Evolutionary conservation across 2,888 invertebrate species (phyloP).

Genomic region (Spodoptera exigua): DNA sequence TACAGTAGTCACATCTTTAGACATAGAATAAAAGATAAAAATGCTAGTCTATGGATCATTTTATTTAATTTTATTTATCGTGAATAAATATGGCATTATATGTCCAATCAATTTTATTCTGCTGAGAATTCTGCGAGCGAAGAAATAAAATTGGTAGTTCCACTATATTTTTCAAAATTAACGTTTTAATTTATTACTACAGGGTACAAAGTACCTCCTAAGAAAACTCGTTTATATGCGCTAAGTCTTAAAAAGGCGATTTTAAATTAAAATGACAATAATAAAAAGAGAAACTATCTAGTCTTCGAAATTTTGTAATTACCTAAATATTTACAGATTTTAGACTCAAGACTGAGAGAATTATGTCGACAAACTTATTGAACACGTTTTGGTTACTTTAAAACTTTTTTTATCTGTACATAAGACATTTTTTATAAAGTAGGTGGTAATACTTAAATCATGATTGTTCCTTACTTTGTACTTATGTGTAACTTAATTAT

Average conservation of each 20-base stretch:
- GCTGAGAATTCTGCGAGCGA: too few species aligned
- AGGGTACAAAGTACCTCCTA: slow-evolving; percentile 44
- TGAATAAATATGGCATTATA: too few species aligned
- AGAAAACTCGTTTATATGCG: slow-evolving; percentile 49
- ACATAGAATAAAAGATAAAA: too few species aligned
- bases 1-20: too few species aligned
- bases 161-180: too few species aligned
- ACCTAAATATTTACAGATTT: slow-evolving; percentile 42
- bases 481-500: slow-evolving; percentile 75
- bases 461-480: slow-evolving; percentile 81
- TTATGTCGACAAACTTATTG: slow-evolving; percentile 51
- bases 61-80: too few species aligned
- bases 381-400: slow-evolving; percentile 52
- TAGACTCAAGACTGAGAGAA: slow-evolving; percentile 62
- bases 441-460: slow-evolving; percentile 54
- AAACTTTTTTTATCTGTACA: slow-evolving; percentile 52
- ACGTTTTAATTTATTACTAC: too few species aligned
- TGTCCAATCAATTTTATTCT: too few species aligned
- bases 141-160: too few species aligned
- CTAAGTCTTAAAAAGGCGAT: slow-evolving; percentile 40
- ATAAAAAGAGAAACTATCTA: slow-evolving; percentile 45
- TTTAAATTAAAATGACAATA: slow-evolving; percentile 49
- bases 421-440: slow-evolving; percentile 55
- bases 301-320: slow-evolving; percentile 54
- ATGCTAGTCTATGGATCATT: too few species aligned